These are phyloP conservation scores for cattle (Bos taurus) DNA, from an alignment of 2,113 vertebrate genomes.

Conservation along the genomic window ARS-UCD2.0 NC_037331.1:87238001-87238500, in stretches of 20 bases:
- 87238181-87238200: neutral
- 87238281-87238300: neutral
- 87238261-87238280: neutral
- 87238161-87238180: neutral
- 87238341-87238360: neutral
- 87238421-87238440: neutral
- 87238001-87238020: neutral
- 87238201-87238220: neutral
- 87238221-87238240: neutral
- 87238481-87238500: neutral
- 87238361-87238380: neutral
- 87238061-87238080: neutral
- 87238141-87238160: neutral
- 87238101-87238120: neutral
- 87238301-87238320: neutral
- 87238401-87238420: neutral
- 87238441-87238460: neutral
- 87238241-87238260: neutral
- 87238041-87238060: neutral
- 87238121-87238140: neutral
- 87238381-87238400: neutral
- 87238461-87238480: neutral
- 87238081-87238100: neutral
- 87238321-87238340: neutral
- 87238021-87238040: neutral